These are phyloP conservation scores for Ophioderma brevispina DNA, from an alignment of 35 echinoderm and acorn worm genomes.

Conservation along the genomic window DNA sequence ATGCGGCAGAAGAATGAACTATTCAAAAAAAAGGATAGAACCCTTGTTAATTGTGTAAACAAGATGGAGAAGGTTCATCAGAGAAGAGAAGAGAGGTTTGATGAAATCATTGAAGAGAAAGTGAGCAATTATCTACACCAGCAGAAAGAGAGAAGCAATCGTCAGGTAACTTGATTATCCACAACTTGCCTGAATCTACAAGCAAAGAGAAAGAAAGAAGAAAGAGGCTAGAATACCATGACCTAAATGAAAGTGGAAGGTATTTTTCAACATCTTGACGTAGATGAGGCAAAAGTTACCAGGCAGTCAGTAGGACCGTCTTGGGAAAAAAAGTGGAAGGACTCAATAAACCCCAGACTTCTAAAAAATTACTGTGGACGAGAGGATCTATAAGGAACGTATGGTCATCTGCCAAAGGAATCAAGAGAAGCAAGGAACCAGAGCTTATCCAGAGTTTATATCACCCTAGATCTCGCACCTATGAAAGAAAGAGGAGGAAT, in stretches of 20 bases:
- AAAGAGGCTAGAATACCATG: not conserved
- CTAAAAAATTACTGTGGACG: not conserved
- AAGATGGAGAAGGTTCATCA: not conserved
- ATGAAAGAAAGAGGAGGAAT: slow-evolving; percentile 13
- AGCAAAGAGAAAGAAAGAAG: not conserved
- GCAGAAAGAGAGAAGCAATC: not conserved
- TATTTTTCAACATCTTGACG: not conserved
- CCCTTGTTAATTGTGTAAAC: not conserved
- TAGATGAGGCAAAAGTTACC: not conserved
- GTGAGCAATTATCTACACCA: not conserved
- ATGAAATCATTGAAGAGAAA: slow-evolving; percentile 17
- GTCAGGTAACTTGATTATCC: not conserved
- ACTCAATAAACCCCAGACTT: not conserved
- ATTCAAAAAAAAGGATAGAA: not conserved
- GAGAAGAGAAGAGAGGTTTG: not conserved
- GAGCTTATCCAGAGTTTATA: not conserved
- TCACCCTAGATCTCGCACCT: slow-evolving; percentile 21
- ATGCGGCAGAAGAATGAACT: not conserved
- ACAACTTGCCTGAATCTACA: slow-evolving; percentile 17
- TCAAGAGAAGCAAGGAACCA: not conserved
- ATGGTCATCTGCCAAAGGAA: not conserved
- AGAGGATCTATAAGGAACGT: not conserved
- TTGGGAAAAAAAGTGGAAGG: not conserved
- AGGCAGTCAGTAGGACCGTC: not conserved
- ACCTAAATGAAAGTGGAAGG: not conserved